Evolutionary conservation across 2,888 invertebrate genomes (phyloP), one percentile per base, ranked within the genome.

Genomic region (Pseudococcus viburni): DNA sequence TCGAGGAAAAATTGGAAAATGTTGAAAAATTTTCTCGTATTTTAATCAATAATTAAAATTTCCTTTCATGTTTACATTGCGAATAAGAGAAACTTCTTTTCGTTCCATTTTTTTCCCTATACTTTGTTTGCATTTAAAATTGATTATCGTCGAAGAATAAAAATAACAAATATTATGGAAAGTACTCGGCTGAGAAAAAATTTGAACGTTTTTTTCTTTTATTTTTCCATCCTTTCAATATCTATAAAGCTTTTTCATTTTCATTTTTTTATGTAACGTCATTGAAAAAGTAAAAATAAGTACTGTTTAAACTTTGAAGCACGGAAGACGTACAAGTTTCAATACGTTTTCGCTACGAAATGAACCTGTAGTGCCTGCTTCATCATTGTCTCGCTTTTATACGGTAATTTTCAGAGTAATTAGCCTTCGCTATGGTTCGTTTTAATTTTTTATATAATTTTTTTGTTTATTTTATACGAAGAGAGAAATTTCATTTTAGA

Each of bases 111-210:
- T 73, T 26, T 33, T 4, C 26, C 26, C 3, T 64, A 73, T 22
- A 73, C 73, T 17, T 73, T 73, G 73, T 73, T 73, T 73, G 73
- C 73, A 73, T 73, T 73, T 73, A 33, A 73, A 73, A 73, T 73
- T 73, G 73, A 73, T 73, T 33, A 73, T 73, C 73, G 7, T 73
- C 33, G 15, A 33, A 33, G 73, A 73, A 33, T 73, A 73, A 73
- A 33, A 73, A 73, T 73, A 73, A 73, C 73, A 73, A 73, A 17
- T 73, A 73, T 73, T 73, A 73, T 73, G 33, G 73, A 73, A 15
- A 73, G 73, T 73, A 33, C 33, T 73, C 73, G 17, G 33, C 26
- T 73, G 73, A 73, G 33, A 39, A 73, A 73, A 73, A 73, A 73
- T 6, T 33, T 73, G 11, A 26, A 73, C 73, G 15, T 73, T 42